Percentiles rank a stretch among this genome's conserved stretches.
phyloP scores from a whole-genome alignment of 1,140 invertebrate species.

The Drosophila kepulauana region DNA sequence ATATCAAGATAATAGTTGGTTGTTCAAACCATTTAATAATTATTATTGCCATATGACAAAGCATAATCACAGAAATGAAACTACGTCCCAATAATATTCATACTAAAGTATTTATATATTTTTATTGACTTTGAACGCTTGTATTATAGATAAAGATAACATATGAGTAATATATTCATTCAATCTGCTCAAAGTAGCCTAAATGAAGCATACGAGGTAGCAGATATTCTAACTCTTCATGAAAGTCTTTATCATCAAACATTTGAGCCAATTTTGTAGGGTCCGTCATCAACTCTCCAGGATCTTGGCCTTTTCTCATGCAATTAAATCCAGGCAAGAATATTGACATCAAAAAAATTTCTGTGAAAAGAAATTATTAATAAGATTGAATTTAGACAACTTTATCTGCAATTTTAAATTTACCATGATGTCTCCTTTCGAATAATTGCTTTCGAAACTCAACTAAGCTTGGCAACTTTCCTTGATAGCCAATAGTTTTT shows the following conservation, averaged over 20 bases:
- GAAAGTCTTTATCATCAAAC: slow-evolving; percentile 4
- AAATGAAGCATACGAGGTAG: slow-evolving; percentile 6
- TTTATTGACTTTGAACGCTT: not conserved
- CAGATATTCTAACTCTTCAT: slow-evolving; percentile 1
- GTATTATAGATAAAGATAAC: not conserved
- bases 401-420: not conserved
- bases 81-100: not conserved
- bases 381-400: not conserved
- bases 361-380: not conserved
- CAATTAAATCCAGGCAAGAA: slow-evolving; percentile 23
- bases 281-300: not conserved
- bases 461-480: slow-evolving; percentile 36
- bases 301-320: not conserved
- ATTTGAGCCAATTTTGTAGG: not conserved
- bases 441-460: slow-evolving; percentile 51
- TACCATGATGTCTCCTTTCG: slow-evolving; percentile 43
- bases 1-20: no score
- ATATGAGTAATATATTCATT: not conserved
- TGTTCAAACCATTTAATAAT: no score
- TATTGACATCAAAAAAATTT: slow-evolving; percentile 17
- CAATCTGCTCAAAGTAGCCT: slow-evolving; percentile 5
- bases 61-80: no score
- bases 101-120: not conserved
- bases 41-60: no score
- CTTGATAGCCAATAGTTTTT: slow-evolving; percentile 49